Conservation (phyloP, 2,888 invertebrate species). For the Tetropium fuscum region DNA sequence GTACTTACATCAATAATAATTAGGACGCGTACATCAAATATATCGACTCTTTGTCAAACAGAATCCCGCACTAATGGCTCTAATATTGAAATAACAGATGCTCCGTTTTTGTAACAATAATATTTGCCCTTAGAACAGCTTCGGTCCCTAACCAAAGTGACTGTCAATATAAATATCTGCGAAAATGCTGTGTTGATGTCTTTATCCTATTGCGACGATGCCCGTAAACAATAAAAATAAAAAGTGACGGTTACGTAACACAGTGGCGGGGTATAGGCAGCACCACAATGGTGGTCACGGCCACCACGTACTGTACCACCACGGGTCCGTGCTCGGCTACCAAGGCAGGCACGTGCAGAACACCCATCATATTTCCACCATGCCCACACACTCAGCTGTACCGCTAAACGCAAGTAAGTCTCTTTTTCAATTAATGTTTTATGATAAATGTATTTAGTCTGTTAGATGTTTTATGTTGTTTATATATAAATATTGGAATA, state of each 20-base stretch:
- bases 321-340: slow-evolving; percentile 61
- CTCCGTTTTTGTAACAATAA: background rate
- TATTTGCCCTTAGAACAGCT: background rate
- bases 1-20: background rate
- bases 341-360: slow-evolving; percentile 60
- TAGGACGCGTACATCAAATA: background rate
- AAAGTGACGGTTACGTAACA: slow-evolving; percentile 56
- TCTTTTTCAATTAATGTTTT: no score
- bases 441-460: no score
- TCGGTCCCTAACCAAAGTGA: background rate
- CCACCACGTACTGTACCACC: slow-evolving; percentile 65
- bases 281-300: slow-evolving; percentile 61
- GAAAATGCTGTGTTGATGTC: background rate
- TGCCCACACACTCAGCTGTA: slow-evolving; percentile 57
- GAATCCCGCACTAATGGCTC: no score
- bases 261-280: slow-evolving; percentile 65
- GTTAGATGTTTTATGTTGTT: no score
- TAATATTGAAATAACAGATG: no score
- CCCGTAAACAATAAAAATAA: slow-evolving; percentile 27
- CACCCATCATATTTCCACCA: slow-evolving; percentile 57
- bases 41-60: background rate
- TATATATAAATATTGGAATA: no score
- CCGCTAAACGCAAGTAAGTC: slow-evolving; percentile 66
- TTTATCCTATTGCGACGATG: background rate
- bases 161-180: background rate